These are phyloP conservation scores for Manacus vitellinus DNA, from an alignment of 2,113 vertebrate genomes.

Conservation along the genomic window DNA sequence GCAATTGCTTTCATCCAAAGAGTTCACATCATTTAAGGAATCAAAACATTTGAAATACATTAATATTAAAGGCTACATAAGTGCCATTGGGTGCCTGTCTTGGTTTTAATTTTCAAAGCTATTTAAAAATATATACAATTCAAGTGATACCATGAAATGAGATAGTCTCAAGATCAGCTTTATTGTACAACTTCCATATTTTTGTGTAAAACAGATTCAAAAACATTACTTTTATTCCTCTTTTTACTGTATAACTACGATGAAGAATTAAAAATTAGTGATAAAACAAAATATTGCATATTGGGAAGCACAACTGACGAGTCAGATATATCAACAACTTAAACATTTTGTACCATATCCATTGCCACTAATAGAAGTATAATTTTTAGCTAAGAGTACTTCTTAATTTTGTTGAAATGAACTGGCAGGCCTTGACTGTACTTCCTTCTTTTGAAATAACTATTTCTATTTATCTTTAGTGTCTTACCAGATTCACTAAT, in stretches of 20 bases:
- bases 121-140: neutral
- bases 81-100: neutral
- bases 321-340: neutral
- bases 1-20: neutral
- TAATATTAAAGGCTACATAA: neutral
- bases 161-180: neutral
- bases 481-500: neutral
- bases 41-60: neutral
- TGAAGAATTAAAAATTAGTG: neutral
- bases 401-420: conserved; percentile 9
- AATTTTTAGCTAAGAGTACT: neutral
- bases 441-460: conserved; percentile 70
- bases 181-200: neutral
- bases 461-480: conserved; percentile 26
- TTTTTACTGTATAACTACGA: neutral
- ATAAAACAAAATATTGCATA: neutral
- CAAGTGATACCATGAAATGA: neutral
- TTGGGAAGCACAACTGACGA: neutral
- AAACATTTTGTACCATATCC: neutral
- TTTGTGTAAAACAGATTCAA: neutral
- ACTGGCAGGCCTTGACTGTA: conserved; percentile 53
- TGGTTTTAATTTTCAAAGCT: neutral
- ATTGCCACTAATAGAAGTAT: neutral
- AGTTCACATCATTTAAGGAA: neutral
- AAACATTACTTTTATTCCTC: neutral